phyloP scores from a whole-genome alignment of 2,888 invertebrate species.

The Troides aeacus region DNA sequence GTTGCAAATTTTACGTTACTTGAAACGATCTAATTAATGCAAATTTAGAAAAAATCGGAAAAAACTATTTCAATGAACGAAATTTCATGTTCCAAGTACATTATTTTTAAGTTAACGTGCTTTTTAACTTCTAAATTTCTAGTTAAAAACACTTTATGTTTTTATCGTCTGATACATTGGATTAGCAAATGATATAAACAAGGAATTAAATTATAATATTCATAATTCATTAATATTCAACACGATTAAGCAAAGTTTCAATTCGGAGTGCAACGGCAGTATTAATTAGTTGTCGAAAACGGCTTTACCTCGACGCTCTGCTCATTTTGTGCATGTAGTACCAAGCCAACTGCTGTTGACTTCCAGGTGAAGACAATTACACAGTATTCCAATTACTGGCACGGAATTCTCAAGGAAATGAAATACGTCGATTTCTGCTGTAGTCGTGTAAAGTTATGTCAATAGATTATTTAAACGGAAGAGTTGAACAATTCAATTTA shows the following conservation, averaged over 20 bases:
- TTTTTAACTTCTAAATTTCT: too few species aligned
- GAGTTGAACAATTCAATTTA: too few species aligned
- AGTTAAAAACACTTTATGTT: too few species aligned
- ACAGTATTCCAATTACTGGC: constrained; percentile 16
- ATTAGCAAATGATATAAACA: neutral
- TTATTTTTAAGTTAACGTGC: neutral
- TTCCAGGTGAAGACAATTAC: constrained; percentile 23
- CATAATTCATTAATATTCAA: neutral
- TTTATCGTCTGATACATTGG: neutral
- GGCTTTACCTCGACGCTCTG: neutral
- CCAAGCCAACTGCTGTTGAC: constrained; percentile 10
- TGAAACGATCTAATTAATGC: too few species aligned
- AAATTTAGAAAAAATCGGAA: too few species aligned
- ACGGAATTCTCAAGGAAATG: neutral
- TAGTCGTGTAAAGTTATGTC: neutral
- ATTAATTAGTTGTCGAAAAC: constrained; percentile 20
- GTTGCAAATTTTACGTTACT: too few species aligned
- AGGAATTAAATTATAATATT: neutral
- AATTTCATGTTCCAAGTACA: neutral
- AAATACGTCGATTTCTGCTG: neutral
- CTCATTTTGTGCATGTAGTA: constrained; percentile 5
- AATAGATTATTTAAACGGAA: too few species aligned
- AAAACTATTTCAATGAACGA: neutral
- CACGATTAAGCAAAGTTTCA: neutral
- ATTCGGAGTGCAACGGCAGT: neutral